A percentile compares a stretch with the other conserved stretches of the same genome.
Evolutionary conservation across 2,113 vertebrate species (phyloP).

Genomic region (Rousettus leschenaultii): DNA sequence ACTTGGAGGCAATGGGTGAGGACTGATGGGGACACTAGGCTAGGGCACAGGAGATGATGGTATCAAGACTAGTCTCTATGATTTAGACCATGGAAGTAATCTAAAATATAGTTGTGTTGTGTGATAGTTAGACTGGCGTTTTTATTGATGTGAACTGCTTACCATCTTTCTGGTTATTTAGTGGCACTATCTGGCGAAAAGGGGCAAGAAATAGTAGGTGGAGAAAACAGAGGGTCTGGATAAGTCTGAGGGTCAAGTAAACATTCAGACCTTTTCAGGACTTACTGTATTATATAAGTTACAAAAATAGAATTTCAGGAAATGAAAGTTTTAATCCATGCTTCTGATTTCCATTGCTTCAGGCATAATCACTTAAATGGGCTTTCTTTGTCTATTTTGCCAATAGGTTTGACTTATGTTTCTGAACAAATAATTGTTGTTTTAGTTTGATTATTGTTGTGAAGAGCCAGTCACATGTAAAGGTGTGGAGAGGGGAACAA

Average conservation of each 20-base stretch:
- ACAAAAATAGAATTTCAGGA: not conserved
- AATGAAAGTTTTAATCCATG: not conserved
- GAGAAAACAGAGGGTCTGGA: not conserved
- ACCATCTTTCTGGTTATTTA: not conserved
- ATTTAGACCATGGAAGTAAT: not conserved
- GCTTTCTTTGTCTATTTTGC: not conserved
- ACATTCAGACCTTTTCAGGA: not conserved
- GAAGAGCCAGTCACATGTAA: not conserved
- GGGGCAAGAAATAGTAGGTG: not conserved
- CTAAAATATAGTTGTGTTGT: fast-evolving
- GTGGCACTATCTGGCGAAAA: not conserved
- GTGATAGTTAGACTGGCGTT: not conserved
- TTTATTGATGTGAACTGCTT: not conserved
- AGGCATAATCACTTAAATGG: not conserved
- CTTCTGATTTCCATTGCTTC: not conserved
- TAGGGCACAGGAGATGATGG: not conserved
- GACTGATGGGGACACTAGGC: not conserved
- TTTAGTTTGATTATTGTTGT: not conserved
- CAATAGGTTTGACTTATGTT: slow-evolving; percentile 17
- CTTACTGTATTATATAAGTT: not conserved
- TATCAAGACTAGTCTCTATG: not conserved
- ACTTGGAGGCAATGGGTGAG: not conserved
- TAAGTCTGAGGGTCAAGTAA: not conserved
- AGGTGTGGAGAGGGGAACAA: not conserved
- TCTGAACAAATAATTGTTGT: not conserved